Evolutionary conservation across 53 echinoderm and acorn worm genomes (phyloP).

Genomic region (Paracentrotus lividus): DNA sequence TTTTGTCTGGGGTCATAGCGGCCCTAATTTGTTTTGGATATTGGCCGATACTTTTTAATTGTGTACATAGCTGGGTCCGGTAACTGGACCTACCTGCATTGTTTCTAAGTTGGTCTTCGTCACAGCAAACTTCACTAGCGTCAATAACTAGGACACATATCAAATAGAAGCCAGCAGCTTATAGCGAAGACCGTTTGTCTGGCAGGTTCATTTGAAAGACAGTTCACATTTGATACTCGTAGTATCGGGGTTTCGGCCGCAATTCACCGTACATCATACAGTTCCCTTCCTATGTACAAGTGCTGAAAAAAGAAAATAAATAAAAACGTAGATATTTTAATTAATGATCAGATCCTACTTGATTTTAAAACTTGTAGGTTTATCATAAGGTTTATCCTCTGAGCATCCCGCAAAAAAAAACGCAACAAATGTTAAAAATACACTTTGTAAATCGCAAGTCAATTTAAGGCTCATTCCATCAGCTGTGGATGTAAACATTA

Average conservation of each 20-base stretch:
- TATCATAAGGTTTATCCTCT: no score
- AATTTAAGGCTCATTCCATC: no score
- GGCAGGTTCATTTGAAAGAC: slow-evolving; percentile 77
- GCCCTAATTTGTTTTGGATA: no score
- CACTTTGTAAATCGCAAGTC: no score
- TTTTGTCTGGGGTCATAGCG: no score
- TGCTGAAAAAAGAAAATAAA: neutral
- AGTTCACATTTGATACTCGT: slow-evolving; percentile 72
- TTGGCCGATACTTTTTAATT: no score
- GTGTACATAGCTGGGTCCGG: no score
- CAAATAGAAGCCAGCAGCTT: slow-evolving; percentile 56
- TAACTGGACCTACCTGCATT: slow-evolving; percentile 80
- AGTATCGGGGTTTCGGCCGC: slow-evolving; percentile 84
- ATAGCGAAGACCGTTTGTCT: neutral
- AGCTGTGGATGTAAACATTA: no score
- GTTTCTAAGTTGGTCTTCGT: slow-evolving; percentile 79
- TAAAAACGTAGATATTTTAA: neutral
- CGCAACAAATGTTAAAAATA: no score
- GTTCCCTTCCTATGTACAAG: slow-evolving; percentile 71
- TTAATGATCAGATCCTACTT: neutral
- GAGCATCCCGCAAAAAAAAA: no score
- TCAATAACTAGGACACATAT: slow-evolving; percentile 80
- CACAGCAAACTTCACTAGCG: slow-evolving; percentile 74
- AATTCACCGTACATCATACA: slow-evolving; percentile 86
- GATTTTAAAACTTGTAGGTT: no score